Conservation (phyloP, 2,888 invertebrate genomes). For the Hirtodrosophila confusa region DNA sequence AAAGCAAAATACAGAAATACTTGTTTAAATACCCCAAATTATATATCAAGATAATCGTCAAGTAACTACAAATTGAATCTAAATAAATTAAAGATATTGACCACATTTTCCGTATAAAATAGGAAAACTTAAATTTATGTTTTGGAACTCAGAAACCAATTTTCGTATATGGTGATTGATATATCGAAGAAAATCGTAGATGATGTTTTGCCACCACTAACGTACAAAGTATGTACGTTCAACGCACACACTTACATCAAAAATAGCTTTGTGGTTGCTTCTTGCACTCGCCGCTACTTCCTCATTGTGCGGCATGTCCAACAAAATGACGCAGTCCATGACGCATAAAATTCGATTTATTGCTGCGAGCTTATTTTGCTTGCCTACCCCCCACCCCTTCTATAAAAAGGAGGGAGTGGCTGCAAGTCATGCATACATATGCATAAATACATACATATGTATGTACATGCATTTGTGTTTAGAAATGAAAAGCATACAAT, state of each 20-base stretch:
- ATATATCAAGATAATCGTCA: no score
- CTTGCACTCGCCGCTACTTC: slow-evolving; percentile 41
- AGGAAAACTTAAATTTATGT: no score
- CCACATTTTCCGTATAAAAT: no score
- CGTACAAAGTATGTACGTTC: not conserved
- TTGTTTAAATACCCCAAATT: no score
- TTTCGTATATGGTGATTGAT: no score
- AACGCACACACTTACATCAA: slow-evolving; percentile 15
- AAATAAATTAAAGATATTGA: no score
- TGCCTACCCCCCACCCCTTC: slow-evolving; percentile 1
- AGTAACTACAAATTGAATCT: no score
- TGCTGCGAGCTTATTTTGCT: slow-evolving; percentile 19
- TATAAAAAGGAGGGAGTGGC: slow-evolving; percentile 50
- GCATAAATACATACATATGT: not conserved
- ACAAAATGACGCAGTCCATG: slow-evolving; percentile 62
- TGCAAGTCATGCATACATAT: slow-evolving; percentile 19
- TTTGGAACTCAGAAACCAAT: no score
- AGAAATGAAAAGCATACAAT: slow-evolving; percentile 33
- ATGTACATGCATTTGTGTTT: slow-evolving; percentile 7
- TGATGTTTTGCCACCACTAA: not conserved
- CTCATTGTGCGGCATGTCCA: slow-evolving; percentile 53
- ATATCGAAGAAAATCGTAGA: no score
- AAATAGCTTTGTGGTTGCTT: slow-evolving; percentile 34
- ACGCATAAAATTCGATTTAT: slow-evolving; percentile 50
- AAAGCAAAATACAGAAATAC: no score